A percentile compares a stretch with the other conserved stretches of the same genome.
Conservation (phyloP, 2,888 invertebrate species). For the Melieria omissa region DNA sequence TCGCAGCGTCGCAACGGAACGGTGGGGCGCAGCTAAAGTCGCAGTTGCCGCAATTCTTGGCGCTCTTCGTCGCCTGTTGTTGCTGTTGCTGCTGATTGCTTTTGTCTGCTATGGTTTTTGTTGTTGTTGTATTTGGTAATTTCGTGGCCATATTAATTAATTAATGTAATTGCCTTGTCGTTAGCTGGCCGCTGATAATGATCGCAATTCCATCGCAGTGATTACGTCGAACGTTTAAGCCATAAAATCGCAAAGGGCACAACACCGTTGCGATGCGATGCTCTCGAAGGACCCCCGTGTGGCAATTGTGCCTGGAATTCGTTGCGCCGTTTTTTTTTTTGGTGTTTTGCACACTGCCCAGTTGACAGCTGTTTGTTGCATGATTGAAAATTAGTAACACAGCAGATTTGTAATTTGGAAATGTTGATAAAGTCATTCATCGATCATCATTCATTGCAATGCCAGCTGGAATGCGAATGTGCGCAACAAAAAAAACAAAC, state of each 20-base stretch:
- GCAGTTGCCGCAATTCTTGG: no score
- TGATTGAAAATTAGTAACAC: background rate
- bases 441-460: slow-evolving; percentile 11
- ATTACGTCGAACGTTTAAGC: background rate
- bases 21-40: no score
- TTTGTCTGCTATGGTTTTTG: slow-evolving; percentile 9
- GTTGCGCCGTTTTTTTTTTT: no score
- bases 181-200: slow-evolving; percentile 53
- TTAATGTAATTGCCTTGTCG: slow-evolving; percentile 66
- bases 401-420: slow-evolving; percentile 29
- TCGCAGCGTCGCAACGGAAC: no score
- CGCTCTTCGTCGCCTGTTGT: background rate
- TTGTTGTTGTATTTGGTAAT: slow-evolving; percentile 27
- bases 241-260: no score
- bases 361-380: no score
- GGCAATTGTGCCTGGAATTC: no score
- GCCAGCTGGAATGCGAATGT: no score
- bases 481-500: no score
- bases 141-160: slow-evolving; percentile 63
- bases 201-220: slow-evolving; percentile 50
- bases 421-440: slow-evolving; percentile 22
- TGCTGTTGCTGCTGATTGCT: background rate
- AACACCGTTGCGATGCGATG: no score
- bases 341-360: no score
- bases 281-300: no score